phyloP scores from a whole-genome alignment of 2,113 vertebrate species.

The Nibea albiflora region DNA sequence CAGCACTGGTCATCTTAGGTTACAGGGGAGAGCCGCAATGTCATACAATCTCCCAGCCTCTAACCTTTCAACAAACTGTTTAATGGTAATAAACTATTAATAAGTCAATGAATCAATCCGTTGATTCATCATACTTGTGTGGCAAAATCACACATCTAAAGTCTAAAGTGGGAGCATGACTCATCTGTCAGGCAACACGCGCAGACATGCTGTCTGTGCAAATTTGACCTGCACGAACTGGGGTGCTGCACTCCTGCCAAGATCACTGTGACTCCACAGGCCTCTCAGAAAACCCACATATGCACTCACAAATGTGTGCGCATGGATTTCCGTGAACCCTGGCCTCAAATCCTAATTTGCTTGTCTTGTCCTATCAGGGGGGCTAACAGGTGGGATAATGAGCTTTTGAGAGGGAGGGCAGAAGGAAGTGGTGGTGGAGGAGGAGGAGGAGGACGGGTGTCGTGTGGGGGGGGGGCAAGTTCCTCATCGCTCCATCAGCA shows the following conservation, averaged over 20 bases:
- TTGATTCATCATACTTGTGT: constrained; percentile 62
- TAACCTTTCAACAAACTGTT: constrained; percentile 58
- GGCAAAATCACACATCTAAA: constrained; percentile 49
- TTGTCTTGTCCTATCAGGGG: constrained; percentile 48
- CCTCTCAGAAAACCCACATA: constrained; percentile 21
- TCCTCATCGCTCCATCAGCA: constrained; percentile 70
- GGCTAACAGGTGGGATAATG: constrained; percentile 71
- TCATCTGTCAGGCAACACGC: constrained; percentile 59
- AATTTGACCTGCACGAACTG: constrained; percentile 29
- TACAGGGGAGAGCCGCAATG: constrained; percentile 67
- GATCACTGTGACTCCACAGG: constrained; percentile 25
- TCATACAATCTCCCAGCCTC: constrained; percentile 63
- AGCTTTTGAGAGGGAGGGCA: constrained; percentile 35
- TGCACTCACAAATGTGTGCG: constrained; percentile 25
- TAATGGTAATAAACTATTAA: constrained; percentile 74
- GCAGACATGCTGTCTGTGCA: constrained; percentile 29
- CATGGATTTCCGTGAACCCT: constrained; percentile 25
- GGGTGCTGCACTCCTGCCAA: constrained; percentile 15
- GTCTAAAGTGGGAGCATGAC: constrained; percentile 65
- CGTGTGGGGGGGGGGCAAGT: constrained; percentile 3
- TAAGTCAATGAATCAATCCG: constrained; percentile 67
- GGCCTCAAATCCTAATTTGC: constrained; percentile 22
- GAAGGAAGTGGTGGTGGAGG: constrained; percentile 4
- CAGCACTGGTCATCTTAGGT: constrained; percentile 59
- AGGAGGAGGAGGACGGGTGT: background rate